Evolutionary conservation across 2,888 invertebrate genomes (phyloP).

Genomic region (Epinotia ramella): DNA sequence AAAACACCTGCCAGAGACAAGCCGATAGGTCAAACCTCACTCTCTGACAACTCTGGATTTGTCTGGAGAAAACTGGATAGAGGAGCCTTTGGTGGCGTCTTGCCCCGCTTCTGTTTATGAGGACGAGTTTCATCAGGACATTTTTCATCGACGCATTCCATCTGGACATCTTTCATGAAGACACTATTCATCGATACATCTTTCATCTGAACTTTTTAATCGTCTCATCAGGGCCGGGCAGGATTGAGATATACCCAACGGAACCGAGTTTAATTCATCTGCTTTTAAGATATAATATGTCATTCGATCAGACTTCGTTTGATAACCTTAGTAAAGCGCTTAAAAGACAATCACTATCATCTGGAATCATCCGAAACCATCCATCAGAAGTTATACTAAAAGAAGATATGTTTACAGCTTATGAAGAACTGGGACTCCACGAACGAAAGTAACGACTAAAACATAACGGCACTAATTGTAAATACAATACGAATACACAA

Average conservation of each 20-base stretch:
- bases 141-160: neutral
- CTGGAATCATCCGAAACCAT: neutral
- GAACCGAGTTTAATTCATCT: neutral
- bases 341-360: conserved; percentile 7
- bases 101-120: conserved; percentile 15
- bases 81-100: neutral
- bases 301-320: neutral
- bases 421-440: conserved; percentile 30
- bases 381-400: conserved; percentile 9
- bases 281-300: neutral
- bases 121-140: conserved; percentile 12
- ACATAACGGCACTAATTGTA: conserved; percentile 40
- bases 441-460: conserved; percentile 38
- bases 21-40: too few relatives aligned
- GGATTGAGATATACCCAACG: neutral
- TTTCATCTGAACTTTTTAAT: neutral
- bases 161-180: conserved; percentile 2
- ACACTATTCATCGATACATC: neutral
- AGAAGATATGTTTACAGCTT: conserved; percentile 29
- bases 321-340: neutral
- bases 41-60: too few relatives aligned
- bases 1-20: too few relatives aligned
- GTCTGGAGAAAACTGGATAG: too few relatives aligned
- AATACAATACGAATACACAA: conserved; percentile 21
- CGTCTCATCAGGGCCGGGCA: neutral